phyloP scores from a whole-genome alignment of 2,113 vertebrate species.

The Aptenodytes forsteri region DNA sequence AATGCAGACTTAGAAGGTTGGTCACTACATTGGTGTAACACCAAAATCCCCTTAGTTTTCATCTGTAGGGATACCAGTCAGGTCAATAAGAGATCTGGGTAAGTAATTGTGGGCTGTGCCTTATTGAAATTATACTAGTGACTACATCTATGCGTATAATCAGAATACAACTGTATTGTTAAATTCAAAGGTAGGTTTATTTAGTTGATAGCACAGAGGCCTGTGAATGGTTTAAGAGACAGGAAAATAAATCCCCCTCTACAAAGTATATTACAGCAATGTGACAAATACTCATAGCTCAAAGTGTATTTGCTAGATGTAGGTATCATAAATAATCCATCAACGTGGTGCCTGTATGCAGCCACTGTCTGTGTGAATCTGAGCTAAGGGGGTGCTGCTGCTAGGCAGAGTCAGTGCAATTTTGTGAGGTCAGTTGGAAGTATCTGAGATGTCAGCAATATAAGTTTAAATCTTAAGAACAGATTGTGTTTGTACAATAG shows the following conservation, averaged over 20 bases:
- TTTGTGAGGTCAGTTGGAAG: neutral
- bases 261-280: neutral
- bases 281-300: neutral
- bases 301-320: neutral
- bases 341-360: fast-evolving
- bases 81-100: neutral
- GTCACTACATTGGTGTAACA: neutral
- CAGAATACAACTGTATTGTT: neutral
- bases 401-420: neutral
- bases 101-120: neutral
- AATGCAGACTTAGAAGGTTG: neutral
- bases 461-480: neutral
- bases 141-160: neutral
- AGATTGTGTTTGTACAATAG: neutral
- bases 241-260: neutral
- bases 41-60: neutral
- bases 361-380: neutral
- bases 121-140: neutral
- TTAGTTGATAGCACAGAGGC: neutral
- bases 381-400: neutral
- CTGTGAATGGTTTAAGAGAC: neutral
- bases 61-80: neutral
- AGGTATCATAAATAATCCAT: neutral
- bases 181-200: neutral
- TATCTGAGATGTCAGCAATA: neutral